phyloP scores from a whole-genome alignment of 2,113 vertebrate genomes.

The Chinchilla lanigera region DNA sequence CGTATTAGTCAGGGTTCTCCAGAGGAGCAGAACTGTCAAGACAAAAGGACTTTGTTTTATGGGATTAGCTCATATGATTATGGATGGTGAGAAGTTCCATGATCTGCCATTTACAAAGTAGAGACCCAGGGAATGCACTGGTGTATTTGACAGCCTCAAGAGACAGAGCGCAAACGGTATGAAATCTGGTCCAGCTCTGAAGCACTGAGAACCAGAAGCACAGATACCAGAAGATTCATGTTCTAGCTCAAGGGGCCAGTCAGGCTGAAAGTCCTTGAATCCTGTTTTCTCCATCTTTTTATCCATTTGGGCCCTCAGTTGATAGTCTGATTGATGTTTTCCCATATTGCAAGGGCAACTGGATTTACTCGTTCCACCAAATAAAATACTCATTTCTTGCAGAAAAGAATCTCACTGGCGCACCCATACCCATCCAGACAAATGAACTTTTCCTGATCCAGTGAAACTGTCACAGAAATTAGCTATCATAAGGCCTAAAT shows the following conservation, averaged over 20 bases:
- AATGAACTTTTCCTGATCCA: not conserved
- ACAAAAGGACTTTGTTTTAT: not conserved
- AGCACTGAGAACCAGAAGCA: not conserved
- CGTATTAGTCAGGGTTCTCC: not conserved
- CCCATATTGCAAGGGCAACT: not conserved
- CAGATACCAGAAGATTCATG: not conserved
- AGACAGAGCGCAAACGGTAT: rapidly evolving
- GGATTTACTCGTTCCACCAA: not conserved
- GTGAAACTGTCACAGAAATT: not conserved
- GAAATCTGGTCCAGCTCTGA: not conserved
- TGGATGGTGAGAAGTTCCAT: not conserved
- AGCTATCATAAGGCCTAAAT: not conserved
- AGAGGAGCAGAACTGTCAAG: not conserved
- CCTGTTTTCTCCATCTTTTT: not conserved
- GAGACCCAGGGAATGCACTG: not conserved
- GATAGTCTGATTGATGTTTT: not conserved
- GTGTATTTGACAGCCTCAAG: not conserved
- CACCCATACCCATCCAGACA: not conserved
- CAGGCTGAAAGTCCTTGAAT: not conserved
- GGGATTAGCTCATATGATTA: not conserved
- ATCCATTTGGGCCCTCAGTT: too few species aligned
- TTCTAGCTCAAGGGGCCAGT: not conserved
- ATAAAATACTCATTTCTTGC: not conserved
- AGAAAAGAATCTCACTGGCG: not conserved
- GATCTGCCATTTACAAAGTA: not conserved